Evolutionary conservation across 1,140 invertebrate species (phyloP), one percentile per base, ranked within the genome.

Genomic region (Pomacea maculata): DNA sequence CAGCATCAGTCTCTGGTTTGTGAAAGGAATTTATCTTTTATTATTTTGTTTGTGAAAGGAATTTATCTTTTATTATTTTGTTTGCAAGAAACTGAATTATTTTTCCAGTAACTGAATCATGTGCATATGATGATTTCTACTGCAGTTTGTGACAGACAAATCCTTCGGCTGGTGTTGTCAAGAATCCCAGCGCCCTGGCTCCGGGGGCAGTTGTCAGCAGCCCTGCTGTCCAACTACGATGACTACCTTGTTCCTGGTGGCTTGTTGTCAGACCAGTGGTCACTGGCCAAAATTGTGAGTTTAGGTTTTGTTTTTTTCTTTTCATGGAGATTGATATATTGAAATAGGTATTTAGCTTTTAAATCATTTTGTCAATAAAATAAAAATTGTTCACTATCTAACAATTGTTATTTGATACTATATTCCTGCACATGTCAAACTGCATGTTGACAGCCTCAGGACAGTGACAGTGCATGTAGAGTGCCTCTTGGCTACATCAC

Each of bases 211-310:
- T n/a, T 78, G 45, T 34, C 34, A 17, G 64, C 65, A 14, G 25
- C 45, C 67, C 54, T 85, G 29, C 67, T 84, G 55, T 34, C 25
- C 52, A 75, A 84, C n/a, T 75, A 79, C 25, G 80, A 83, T 70
- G 81, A 83, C 75, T 83, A 83, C 73, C 64, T 85, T 25, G 64
- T 85, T 15, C 64, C 80, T 55, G 77, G 80, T 64, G 80, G 82
- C 15, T 34, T 85, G 34, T 79, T 78, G 61, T 63, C 73, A 17
- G 76, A 79, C 17, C 68, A 25, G n/a, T 61, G 80, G 45, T 74
- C 80, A 63, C 34, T 83, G n/a, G 67, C n/a, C 25, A 79, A 80
- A 72, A 75, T 83, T 45, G 79, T 83, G 71, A 73, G 82, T 10
- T 70, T 4, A 21, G 1, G 12, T 12, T 70, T 70, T 25, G 21